Evolutionary conservation across 2,797 vertebrate genomes (phyloP).

Genomic region (Microtus obscurus): DNA sequence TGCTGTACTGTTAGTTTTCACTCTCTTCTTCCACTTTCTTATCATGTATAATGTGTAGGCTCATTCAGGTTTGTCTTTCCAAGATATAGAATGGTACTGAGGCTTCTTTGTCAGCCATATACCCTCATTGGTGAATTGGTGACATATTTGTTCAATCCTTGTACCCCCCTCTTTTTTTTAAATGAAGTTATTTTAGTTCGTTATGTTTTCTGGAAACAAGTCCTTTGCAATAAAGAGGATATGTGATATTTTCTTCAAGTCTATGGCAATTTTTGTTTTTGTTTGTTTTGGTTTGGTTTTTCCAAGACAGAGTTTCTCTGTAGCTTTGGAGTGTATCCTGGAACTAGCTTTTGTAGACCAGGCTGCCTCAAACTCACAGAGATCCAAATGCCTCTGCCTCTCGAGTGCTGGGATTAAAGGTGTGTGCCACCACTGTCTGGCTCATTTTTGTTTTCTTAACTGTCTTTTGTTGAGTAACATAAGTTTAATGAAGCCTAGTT

Average conservation of each 20-base stretch:
- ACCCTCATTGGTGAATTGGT: neutral
- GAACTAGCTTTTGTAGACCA: too few relatives aligned
- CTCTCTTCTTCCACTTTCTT: rapidly evolving
- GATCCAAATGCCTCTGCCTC: too few relatives aligned
- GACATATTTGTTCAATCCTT: neutral
- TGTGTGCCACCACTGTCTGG: too few relatives aligned
- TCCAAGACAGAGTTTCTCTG: too few relatives aligned
- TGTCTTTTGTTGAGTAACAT: neutral
- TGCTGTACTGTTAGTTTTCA: rapidly evolving
- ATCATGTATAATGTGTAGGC: rapidly evolving
- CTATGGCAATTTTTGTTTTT: neutral
- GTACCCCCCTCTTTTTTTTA: neutral
- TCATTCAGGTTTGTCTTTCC: neutral
- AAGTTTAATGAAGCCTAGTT: neutral
- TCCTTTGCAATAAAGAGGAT: neutral
- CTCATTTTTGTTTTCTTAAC: neutral
- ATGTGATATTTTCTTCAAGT: neutral
- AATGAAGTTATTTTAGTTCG: neutral
- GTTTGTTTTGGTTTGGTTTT: too few relatives aligned
- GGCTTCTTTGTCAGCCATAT: neutral
- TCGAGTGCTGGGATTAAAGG: too few relatives aligned
- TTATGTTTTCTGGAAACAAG: neutral
- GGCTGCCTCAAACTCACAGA: too few relatives aligned
- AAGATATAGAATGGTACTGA: neutral
- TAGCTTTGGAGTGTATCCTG: too few relatives aligned